A percentile compares a stretch with the other conserved stretches of the same genome.
Evolutionary conservation across 1,140 invertebrate genomes (phyloP).

Genomic region (Ceratosolen fusciceps): DNA sequence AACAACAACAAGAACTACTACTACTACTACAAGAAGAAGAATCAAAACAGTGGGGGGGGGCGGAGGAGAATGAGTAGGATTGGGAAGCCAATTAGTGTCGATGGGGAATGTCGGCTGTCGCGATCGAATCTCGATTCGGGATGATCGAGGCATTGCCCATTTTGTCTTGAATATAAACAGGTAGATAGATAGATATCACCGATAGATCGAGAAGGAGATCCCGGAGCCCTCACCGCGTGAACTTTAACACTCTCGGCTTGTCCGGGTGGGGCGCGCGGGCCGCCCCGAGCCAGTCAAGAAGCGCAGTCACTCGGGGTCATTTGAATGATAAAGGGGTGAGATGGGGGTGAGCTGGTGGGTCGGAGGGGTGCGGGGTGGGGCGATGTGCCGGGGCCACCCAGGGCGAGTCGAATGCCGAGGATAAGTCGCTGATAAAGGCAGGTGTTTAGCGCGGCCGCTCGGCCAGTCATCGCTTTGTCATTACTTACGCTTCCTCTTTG

Average conservation of each 20-base stretch:
- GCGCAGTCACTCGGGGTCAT: constrained; percentile 55
- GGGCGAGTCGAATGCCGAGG: constrained; percentile 52
- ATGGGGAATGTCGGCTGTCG: background rate
- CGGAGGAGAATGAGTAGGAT: no score
- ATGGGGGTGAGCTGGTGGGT: background rate
- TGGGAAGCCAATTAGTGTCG: constrained; percentile 43
- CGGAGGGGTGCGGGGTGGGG: constrained; percentile 52
- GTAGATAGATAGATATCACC: constrained; percentile 13
- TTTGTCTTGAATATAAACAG: constrained; percentile 38
- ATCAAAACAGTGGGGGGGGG: no score
- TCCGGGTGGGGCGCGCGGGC: background rate
- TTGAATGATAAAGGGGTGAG: constrained; percentile 52
- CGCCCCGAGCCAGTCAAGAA: no score
- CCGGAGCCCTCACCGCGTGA: constrained; percentile 14
- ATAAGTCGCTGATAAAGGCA: constrained; percentile 65
- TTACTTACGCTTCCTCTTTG: constrained; percentile 60
- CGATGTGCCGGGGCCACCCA: constrained; percentile 62
- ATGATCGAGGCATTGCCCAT: constrained; percentile 34
- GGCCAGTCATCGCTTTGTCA: constrained; percentile 68
- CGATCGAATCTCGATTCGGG: background rate
- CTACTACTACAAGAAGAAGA: no score
- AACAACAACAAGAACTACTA: background rate
- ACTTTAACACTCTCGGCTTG: constrained; percentile 43
- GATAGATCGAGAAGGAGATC: background rate
- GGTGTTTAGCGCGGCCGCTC: constrained; percentile 64